Conservation (phyloP, 2,888 invertebrate species). For the Hirtodrosophila alboralis region DNA sequence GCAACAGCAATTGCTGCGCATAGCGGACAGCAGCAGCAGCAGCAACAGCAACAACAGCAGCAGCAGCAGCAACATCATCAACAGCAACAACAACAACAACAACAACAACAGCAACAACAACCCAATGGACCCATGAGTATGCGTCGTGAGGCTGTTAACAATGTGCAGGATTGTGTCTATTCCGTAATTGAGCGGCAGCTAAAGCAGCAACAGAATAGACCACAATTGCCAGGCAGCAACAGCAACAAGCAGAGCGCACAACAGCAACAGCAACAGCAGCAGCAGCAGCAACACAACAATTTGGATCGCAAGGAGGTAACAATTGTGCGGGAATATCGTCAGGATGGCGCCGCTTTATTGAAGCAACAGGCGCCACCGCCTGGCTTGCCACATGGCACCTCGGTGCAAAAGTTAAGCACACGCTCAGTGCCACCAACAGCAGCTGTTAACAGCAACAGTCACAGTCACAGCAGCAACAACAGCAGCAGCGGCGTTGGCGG, state of each 20-base stretch:
- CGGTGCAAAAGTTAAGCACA: constrained; percentile 53
- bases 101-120: constrained; percentile 24
- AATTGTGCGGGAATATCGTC: constrained; percentile 84
- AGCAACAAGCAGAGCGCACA: constrained; percentile 29
- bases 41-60: constrained; percentile 9
- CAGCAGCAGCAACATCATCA: constrained; percentile 15
- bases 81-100: constrained; percentile 20
- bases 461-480: constrained; percentile 17
- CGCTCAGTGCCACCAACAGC: constrained; percentile 29
- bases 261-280: constrained; percentile 33
- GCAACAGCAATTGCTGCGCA: constrained; percentile 5
- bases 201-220: constrained; percentile 87
- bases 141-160: constrained; percentile 84
- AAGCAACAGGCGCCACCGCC: constrained; percentile 53
- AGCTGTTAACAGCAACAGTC: constrained; percentile 10
- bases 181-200: constrained; percentile 93
- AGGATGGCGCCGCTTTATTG: constrained; percentile 71
- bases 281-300: constrained; percentile 57
- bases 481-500: constrained; percentile 19
- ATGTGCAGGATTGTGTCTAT: constrained; percentile 92
- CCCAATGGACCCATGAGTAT: constrained; percentile 59
- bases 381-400: constrained; percentile 67
- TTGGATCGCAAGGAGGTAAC: constrained; percentile 80
- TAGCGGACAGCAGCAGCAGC: constrained; percentile 18
- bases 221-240: constrained; percentile 62